Conservation (phyloP, 2,888 invertebrate species). For the Onthophagus sagittarius region DNA sequence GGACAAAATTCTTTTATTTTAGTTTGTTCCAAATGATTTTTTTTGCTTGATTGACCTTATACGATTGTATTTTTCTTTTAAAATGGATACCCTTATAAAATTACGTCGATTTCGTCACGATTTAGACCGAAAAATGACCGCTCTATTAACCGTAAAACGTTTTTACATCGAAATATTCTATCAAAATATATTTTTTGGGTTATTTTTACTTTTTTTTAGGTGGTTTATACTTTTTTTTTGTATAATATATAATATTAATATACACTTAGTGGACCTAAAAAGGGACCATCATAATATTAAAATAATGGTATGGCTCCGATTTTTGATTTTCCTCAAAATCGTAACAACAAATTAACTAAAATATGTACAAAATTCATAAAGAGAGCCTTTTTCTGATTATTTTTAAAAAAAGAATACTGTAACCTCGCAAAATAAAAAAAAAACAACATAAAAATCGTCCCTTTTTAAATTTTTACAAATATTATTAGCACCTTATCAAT, state of each 20-base stretch:
- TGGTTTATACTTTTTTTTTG: neutral
- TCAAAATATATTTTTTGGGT: slow-evolving; percentile 27
- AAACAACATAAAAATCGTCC: neutral
- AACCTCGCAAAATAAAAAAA: neutral
- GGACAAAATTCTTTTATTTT: neutral
- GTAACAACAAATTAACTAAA: no score
- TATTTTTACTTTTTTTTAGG: slow-evolving; percentile 16
- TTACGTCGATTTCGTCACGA: slow-evolving; percentile 3
- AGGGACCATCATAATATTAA: neutral
- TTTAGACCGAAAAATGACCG: slow-evolving; percentile 23
- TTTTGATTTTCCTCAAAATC: no score
- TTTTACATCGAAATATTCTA: slow-evolving; percentile 13
- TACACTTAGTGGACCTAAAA: neutral
- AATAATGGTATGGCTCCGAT: neutral
- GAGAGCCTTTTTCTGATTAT: neutral
- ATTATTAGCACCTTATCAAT: slow-evolving; percentile 8
- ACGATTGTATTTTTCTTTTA: slow-evolving; percentile 25
- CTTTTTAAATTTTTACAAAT: neutral
- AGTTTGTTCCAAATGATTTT: slow-evolving; percentile 1
- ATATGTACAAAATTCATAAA: neutral
- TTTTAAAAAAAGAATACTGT: neutral
- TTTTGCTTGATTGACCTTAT: slow-evolving; percentile 33
- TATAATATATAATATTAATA: neutral
- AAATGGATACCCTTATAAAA: slow-evolving; percentile 27
- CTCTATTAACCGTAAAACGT: slow-evolving; percentile 21